A percentile compares a stretch with the other conserved stretches of the same genome.
These are phyloP conservation scores for Holotrichia oblita DNA, from an alignment of 1,140 invertebrate species.

Conservation along the genomic window DNA sequence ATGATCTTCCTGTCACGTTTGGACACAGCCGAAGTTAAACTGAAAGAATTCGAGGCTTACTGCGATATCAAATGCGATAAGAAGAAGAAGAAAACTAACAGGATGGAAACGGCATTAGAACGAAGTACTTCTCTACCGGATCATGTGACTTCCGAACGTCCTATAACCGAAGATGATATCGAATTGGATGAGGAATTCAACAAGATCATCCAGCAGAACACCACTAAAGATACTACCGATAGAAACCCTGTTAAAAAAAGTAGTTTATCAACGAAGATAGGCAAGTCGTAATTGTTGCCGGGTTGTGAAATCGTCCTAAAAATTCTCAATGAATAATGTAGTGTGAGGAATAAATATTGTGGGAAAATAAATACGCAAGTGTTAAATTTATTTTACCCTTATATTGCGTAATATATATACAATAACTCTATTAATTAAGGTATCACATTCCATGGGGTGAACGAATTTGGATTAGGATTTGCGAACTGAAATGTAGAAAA, in stretches of 20 bases:
- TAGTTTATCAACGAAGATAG: neutral
- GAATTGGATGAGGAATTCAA: neutral
- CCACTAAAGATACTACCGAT: no score
- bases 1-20: constrained; percentile 54
- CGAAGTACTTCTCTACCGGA: neutral
- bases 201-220: no score
- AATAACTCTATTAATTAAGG: constrained; percentile 58
- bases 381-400: neutral
- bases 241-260: neutral
- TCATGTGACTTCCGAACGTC: neutral
- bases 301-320: neutral
- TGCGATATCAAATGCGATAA: constrained; percentile 48
- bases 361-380: neutral
- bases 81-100: constrained; percentile 37
- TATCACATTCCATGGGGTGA: constrained; percentile 70
- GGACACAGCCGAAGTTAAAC: constrained; percentile 49
- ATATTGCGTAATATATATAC: neutral
- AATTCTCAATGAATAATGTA: constrained; percentile 14
- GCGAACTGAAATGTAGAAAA: constrained; percentile 62
- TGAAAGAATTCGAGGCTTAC: constrained; percentile 54
- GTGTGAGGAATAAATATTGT: no score
- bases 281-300: neutral
- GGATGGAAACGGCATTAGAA: neutral
- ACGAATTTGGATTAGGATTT: constrained; percentile 62
- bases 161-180: neutral